Evolutionary conservation across 2,113 vertebrate genomes (phyloP).

Genomic region (Gracilinanus agilis): DNA sequence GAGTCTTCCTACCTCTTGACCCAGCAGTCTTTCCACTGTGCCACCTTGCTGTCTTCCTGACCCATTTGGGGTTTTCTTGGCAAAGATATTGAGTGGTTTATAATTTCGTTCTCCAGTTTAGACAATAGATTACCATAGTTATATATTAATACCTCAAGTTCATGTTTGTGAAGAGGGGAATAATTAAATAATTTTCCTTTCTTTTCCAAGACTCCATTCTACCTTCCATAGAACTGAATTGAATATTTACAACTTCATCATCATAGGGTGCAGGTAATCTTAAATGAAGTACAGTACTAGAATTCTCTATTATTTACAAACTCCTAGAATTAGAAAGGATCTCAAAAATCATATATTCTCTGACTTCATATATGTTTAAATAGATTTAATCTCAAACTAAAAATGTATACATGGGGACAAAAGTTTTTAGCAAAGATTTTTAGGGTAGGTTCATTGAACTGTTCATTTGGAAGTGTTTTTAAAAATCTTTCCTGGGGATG

Average conservation of each 20-base stretch:
- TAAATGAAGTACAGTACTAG: neutral
- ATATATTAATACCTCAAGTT: neutral
- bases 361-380: neutral
- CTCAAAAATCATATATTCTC: neutral
- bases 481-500: neutral
- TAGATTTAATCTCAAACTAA: neutral
- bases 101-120: too few species aligned
- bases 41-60: too few species aligned
- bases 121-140: neutral
- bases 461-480: neutral
- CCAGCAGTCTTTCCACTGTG: too few species aligned
- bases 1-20: too few species aligned
- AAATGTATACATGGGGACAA: neutral
- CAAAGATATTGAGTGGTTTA: too few species aligned
- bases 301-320: neutral
- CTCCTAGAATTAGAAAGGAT: neutral
- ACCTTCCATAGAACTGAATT: neutral
- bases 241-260: neutral
- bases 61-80: too few species aligned
- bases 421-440: neutral
- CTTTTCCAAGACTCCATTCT: neutral
- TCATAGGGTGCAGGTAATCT: neutral
- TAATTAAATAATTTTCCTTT: neutral
- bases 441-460: neutral
- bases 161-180: neutral